These are phyloP conservation scores for Galagoides demidoff DNA, from an alignment of 2,797 vertebrate species.

Conservation along the genomic window DNA sequence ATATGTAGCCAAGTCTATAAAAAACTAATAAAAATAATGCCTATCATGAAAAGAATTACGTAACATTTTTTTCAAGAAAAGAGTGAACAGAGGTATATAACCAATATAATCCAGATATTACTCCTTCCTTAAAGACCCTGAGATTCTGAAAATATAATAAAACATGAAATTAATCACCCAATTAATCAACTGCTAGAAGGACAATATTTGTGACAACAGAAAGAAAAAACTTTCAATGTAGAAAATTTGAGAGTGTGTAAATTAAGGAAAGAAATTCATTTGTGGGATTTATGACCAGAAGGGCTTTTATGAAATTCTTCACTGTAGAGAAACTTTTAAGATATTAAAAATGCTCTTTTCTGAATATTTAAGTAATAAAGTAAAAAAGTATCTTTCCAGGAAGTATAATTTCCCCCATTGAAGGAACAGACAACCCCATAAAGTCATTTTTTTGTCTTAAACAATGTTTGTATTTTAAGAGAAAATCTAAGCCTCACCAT, in stretches of 20 bases:
- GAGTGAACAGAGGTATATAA: background rate
- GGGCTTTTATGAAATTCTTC: constrained; percentile 47
- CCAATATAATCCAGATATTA: constrained; percentile 24
- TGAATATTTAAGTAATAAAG: constrained; percentile 48
- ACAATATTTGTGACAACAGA: background rate
- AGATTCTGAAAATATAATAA: constrained; percentile 40
- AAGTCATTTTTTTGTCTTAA: constrained; percentile 31
- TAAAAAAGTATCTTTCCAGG: constrained; percentile 44
- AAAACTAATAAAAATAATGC: constrained; percentile 44
- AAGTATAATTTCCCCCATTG: constrained; percentile 13
- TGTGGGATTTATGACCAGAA: background rate
- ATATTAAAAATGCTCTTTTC: constrained; percentile 47
- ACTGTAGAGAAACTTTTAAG: constrained; percentile 27
- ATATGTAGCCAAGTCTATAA: constrained; percentile 6
- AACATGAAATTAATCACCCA: background rate
- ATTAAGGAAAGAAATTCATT: constrained; percentile 21
- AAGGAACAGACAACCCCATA: background rate
- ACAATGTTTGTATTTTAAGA: constrained; percentile 32
- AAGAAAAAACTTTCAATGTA: background rate
- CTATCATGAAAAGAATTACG: background rate
- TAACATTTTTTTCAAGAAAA: background rate
- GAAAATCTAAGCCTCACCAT: constrained; percentile 2
- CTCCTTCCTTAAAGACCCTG: background rate
- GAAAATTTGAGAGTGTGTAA: constrained; percentile 39
- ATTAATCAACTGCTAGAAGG: background rate